Base-by-base conservation (phyloP, 2,113 vertebrate species). In the Aptenodytes forsteri region DNA sequence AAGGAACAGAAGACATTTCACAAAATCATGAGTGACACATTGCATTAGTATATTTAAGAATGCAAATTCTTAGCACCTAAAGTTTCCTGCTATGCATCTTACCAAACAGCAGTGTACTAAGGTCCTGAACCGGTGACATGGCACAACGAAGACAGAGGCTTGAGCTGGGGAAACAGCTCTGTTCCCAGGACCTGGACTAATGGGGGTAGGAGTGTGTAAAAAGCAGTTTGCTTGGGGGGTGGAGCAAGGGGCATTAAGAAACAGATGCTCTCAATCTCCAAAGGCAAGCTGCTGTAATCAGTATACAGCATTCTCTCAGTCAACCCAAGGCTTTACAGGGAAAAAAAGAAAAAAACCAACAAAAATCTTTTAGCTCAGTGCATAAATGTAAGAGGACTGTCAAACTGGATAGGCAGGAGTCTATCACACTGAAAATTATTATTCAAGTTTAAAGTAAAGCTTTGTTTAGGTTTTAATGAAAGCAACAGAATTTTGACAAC, bases 401-500 rank as follows among this genome's bases (percentile, higher is more conserved):
- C 96, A 97, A 96, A 98, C 70, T 96, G 92, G 89, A 97, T 91
- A 96, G 83, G 83, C 95, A 90, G 90, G 72, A 97, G 86, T 96
- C 95, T 94, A 95, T 96, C 83, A 58, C 89, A 82, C 87, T 89
- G 96, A 97, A 98, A 98, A 97, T 58, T 96, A 95, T 95, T 97
- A 96, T 90, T 96, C 95, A 84, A 82, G 91, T 97, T 98, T 97
- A 97, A 98, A 98, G 89, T 95, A 97, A 98, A 93, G 87, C 94
- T 98, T 98, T 98, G 98, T 98, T 97, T 98, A 92, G 93, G 70
- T 94, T 97, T 98, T 97, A 98, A 97, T 96, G 96, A 98, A 98
- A 97, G 97, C 96, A 97, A 97, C 80, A 95, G 87, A 92, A 97
- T 97, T 98, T 96, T 95, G 97, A 98, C 98, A 98, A 98, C 97